Conservation (phyloP, 2,113 vertebrate species). For the Cyprinus carpio region DNA sequence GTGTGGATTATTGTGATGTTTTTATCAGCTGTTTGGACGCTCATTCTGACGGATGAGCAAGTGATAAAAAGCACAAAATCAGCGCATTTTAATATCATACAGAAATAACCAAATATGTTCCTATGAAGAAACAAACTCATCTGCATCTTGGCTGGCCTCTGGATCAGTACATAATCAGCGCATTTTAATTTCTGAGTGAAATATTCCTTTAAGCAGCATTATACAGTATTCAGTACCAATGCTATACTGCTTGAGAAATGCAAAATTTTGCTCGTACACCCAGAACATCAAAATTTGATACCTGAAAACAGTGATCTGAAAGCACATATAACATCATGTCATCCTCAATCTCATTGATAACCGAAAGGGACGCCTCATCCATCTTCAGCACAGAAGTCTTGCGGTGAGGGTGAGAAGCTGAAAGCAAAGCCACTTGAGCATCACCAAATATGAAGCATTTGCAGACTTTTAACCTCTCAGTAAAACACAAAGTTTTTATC, state of each 20-base stretch:
- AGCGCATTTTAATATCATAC: no score
- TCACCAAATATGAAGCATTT: background rate
- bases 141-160: background rate
- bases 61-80: no score
- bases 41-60: background rate
- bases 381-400: slow-evolving; percentile 73
- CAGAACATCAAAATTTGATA: slow-evolving; percentile 55
- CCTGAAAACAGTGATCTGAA: slow-evolving; percentile 83
- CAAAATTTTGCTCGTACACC: background rate
- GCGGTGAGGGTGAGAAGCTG: slow-evolving; percentile 56
- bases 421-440: background rate
- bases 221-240: background rate
- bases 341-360: slow-evolving; percentile 78
- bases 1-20: background rate
- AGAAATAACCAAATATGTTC: no score
- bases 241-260: background rate
- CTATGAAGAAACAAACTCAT: background rate
- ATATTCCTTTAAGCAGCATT: background rate
- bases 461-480: background rate
- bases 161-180: background rate
- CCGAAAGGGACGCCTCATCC: slow-evolving; percentile 84
- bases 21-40: no score
- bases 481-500: background rate
- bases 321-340: slow-evolving; percentile 77
- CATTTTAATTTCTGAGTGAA: background rate